Conservation (phyloP, 2,888 invertebrate genomes). For the Palloptera scutellata region DNA sequence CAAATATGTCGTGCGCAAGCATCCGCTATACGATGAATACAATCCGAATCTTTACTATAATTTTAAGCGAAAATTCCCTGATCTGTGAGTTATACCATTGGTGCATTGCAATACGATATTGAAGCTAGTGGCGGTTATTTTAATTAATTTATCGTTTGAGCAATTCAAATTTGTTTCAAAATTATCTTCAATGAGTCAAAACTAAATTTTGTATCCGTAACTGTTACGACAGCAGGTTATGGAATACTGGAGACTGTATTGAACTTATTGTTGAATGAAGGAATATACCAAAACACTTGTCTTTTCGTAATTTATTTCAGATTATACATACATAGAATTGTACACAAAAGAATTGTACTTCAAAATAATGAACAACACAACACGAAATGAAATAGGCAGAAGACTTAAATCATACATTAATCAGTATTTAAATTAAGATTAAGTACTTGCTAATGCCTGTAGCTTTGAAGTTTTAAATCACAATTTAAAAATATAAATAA, state of each 20-base stretch:
- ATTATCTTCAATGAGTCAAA: too few relatives aligned
- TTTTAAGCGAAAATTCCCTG: slow-evolving; percentile 48
- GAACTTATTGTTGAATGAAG: background rate
- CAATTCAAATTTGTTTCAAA: too few relatives aligned
- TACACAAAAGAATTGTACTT: background rate
- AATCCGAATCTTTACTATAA: slow-evolving; percentile 59
- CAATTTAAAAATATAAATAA: too few relatives aligned
- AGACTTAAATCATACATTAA: too few relatives aligned
- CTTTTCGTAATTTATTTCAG: slow-evolving; percentile 18
- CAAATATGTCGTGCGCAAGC: slow-evolving; percentile 70
- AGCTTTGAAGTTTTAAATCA: too few relatives aligned
- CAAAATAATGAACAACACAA: background rate
- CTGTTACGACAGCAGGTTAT: too few relatives aligned
- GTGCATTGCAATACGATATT: too few relatives aligned
- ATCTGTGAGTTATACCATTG: slow-evolving; percentile 28
- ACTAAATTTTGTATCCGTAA: too few relatives aligned
- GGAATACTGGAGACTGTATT: background rate
- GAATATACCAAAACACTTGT: background rate
- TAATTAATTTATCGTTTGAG: too few relatives aligned
- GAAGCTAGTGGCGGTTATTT: too few relatives aligned
- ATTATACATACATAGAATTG: slow-evolving; percentile 20
- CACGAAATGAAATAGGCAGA: background rate
- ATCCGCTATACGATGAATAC: slow-evolving; percentile 77
- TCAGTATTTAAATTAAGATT: too few relatives aligned
- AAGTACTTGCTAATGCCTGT: too few relatives aligned